A percentile compares a stretch with the other conserved stretches of the same genome.
Evolutionary conservation across 1,140 invertebrate species (phyloP).

Genomic region (Tetragonula clypearis): DNA sequence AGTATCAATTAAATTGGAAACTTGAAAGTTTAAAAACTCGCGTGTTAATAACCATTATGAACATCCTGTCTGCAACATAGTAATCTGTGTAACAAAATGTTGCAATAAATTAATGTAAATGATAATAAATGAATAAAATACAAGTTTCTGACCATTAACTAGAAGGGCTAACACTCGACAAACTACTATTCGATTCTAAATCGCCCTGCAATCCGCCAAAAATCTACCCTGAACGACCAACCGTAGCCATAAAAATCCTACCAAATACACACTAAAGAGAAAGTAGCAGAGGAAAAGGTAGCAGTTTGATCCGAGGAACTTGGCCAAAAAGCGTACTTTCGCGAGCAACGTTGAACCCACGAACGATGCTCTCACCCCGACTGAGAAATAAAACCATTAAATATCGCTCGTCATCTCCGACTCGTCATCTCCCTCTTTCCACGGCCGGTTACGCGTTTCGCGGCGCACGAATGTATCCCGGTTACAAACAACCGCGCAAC

Average conservation of each 20-base stretch:
- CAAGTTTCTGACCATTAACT: neutral
- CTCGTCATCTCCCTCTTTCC: neutral
- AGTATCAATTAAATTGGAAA: too few species aligned
- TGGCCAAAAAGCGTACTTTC: neutral
- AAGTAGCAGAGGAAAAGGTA: too few species aligned
- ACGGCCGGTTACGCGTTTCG: slow-evolving; percentile 23
- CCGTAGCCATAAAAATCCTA: neutral
- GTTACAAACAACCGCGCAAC: slow-evolving; percentile 42
- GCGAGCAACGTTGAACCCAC: too few species aligned
- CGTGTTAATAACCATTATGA: too few species aligned
- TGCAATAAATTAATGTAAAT: neutral
- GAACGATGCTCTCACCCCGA: neutral
- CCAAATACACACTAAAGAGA: neutral
- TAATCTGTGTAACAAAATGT: neutral
- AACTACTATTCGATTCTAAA: neutral
- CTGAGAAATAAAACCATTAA: neutral
- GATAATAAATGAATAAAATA: neutral
- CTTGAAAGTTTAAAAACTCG: too few species aligned
- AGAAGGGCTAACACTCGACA: neutral
- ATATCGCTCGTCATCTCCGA: slow-evolving; percentile 4
- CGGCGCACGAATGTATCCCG: slow-evolving; percentile 20
- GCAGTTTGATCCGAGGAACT: neutral
- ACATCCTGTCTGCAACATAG: too few species aligned
- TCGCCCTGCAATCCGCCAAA: neutral
- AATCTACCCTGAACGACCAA: neutral